Base-by-base conservation (phyloP, 2,888 invertebrate genomes). In the Anthophora plumipes region DNA sequence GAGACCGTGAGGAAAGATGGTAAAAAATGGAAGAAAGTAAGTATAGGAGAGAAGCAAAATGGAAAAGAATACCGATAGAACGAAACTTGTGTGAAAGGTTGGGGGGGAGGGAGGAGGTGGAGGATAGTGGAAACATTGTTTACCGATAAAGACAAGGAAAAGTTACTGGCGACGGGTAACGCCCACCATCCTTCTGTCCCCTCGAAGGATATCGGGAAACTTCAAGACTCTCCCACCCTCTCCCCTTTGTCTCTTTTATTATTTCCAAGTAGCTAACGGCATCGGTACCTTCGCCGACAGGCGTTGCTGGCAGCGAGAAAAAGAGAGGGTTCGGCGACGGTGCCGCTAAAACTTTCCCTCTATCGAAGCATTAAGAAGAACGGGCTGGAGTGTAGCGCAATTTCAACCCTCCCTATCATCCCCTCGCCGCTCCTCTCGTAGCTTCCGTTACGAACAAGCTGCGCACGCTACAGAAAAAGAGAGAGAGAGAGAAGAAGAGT, bases 251-350 rank as follows among this genome's bases (percentile, higher is more conserved):
- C 84, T 67, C 80, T 86, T 86, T 87, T 85, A 86, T 87, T 85
- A 86, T 87, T 86, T 87, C 77, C 77, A 85, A 87, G 83, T 76
- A 81, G 77, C 79, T 77, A 78, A 77, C 73, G 81, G 74, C 75
- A 54, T 61, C 66, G 87, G 66, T 77, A 60, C 52, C 63, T 57
- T 48, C 72, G 72, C 55, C 74, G 76, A 64, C 82, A 83, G 75
- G 72, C 83, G 68, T 75, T 55, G 59, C 68, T 25, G 39, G 67
- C 46, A 31, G 66, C 50, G 60, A 63, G 73, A 67, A 77, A 70
- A 74, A 72, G 66, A 59, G 57, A 31, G 31, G 31, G 31, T 31
- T 31, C 31, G 31, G 4, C 31, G 31, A 31, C 31, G 31, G 31
- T 31, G 55, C 54, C 67, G 50, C 41, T 70, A 70, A 84, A 83